These are phyloP conservation scores for Ariolimax columbianus DNA, from an alignment of 2,888 invertebrate genomes.

Conservation along the genomic window DNA sequence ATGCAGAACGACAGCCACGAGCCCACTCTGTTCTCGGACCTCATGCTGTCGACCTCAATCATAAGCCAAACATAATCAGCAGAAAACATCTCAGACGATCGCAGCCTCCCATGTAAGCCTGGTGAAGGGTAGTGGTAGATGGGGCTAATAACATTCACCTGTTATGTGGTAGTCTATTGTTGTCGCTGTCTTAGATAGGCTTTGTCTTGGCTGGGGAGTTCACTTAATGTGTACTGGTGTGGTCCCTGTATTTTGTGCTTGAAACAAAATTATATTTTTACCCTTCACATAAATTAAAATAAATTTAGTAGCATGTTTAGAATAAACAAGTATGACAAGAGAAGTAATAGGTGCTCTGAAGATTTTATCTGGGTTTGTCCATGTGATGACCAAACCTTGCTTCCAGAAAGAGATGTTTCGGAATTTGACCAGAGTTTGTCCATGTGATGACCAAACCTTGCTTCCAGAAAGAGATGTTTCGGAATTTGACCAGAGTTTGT, in stretches of 20 bases:
- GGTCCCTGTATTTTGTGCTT: background rate
- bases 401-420: too few species aligned
- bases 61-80: constrained; percentile 46
- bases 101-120: constrained; percentile 39
- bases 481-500: too few species aligned
- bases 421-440: too few species aligned
- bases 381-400: too few species aligned
- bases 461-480: too few species aligned
- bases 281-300: background rate
- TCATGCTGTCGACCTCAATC: constrained; percentile 12
- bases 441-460: too few species aligned
- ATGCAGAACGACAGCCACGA: constrained; percentile 36
- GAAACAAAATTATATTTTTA: background rate
- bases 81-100: constrained; percentile 39
- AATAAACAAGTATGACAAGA: too few species aligned
- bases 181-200: background rate
- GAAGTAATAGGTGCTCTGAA: too few species aligned
- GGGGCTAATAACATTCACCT: background rate
- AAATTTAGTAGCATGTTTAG: too few species aligned
- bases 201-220: background rate
- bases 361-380: too few species aligned
- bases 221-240: background rate
- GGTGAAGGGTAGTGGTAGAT: background rate
- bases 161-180: background rate
- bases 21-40: constrained; percentile 59